These are phyloP conservation scores for Oncorhynchus kisutch DNA, from an alignment of 2,113 vertebrate genomes.

Conservation along the genomic window DNA sequence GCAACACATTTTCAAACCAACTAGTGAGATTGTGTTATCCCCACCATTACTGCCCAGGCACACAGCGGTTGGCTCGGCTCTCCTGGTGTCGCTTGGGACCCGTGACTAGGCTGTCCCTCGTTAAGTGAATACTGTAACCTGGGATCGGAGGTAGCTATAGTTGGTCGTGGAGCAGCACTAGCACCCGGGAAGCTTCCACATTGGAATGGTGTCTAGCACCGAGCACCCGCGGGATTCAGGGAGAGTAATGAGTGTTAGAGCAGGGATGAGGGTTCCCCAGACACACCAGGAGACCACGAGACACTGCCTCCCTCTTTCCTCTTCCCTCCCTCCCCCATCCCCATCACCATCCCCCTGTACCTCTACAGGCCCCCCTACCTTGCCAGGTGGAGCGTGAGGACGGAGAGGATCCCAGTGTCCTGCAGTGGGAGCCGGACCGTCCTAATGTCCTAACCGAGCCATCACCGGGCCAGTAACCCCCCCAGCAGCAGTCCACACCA, in stretches of 20 bases:
- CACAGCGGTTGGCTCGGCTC: not conserved
- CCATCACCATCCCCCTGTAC: not conserved
- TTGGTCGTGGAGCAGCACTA: not conserved
- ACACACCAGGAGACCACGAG: conserved; percentile 35
- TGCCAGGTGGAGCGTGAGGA: not conserved
- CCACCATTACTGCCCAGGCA: not conserved
- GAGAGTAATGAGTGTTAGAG: conserved; percentile 62
- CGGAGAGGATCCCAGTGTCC: not conserved
- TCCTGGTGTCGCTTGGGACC: conserved; percentile 7
- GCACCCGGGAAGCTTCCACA: conserved; percentile 14
- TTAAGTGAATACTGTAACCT: conserved; percentile 30
- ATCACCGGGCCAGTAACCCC: too few species aligned
- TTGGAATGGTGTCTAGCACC: conserved; percentile 47
- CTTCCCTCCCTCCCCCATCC: not conserved
- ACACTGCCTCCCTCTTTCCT: not conserved
- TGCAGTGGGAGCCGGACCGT: not conserved
- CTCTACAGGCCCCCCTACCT: not conserved
- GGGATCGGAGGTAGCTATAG: not conserved
- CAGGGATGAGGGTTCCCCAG: conserved; percentile 43
- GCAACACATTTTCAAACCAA: not conserved
- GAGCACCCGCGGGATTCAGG: conserved; percentile 39
- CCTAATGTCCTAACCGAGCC: too few species aligned
- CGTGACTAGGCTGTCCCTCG: conserved; percentile 26
- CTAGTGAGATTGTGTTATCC: not conserved
- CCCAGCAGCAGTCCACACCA: too few species aligned